Evolutionary conservation across 2,797 vertebrate genomes (phyloP).

Genomic region (Parauchenoglanis ngamensis): DNA sequence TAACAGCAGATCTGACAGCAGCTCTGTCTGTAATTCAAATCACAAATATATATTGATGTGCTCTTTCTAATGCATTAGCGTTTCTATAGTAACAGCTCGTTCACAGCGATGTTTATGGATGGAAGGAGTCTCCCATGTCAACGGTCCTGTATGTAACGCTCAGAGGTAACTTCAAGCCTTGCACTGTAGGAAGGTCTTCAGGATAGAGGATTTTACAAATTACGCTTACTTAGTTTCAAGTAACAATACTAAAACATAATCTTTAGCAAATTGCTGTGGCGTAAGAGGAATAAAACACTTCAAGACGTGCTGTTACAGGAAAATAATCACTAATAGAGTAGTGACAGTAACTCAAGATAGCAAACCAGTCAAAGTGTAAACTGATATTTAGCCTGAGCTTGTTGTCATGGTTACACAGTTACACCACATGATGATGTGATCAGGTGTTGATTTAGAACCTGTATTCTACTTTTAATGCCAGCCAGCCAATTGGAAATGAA

Average conservation of each 20-base stretch:
- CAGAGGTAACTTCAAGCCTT: background rate
- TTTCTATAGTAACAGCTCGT: background rate
- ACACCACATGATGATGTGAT: background rate
- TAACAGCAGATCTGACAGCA: background rate
- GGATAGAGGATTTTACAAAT: background rate
- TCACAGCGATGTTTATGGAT: background rate
- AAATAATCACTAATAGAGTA: background rate
- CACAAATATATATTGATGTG: background rate
- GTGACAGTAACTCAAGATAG: background rate
- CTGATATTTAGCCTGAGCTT: background rate
- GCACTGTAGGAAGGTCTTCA: background rate
- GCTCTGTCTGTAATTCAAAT: background rate
- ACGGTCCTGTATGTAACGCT: fast-evolving
- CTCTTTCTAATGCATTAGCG: background rate
- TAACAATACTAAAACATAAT: background rate
- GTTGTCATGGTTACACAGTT: background rate
- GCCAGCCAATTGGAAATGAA: background rate
- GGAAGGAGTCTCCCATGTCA: background rate
- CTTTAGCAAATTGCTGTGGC: background rate
- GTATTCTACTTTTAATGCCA: background rate
- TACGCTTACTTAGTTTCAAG: no score
- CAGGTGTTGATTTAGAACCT: background rate
- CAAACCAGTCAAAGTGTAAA: background rate
- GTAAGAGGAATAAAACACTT: background rate
- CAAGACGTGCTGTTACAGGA: background rate